Base-by-base conservation (phyloP, 2,113 vertebrate genomes). In the Percopsis transmontana region DNA sequence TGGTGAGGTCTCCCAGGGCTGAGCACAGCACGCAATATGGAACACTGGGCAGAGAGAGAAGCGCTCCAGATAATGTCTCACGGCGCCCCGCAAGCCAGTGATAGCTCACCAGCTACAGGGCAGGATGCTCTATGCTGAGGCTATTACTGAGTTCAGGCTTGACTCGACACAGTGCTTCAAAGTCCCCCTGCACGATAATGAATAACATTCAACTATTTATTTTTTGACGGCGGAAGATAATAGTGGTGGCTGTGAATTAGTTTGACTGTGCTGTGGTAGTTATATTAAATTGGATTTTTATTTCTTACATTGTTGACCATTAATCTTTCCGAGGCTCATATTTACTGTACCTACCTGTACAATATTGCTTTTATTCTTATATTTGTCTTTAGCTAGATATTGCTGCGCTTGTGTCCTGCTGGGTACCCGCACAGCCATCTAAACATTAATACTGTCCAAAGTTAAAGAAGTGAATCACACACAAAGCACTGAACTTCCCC, bases 1-100 rank as follows among this genome's bases (percentile, higher is more conserved):
- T 83, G 55, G 80, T 66, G 52, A 74, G 69, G 69, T 85, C 90
- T 90, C 86, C 58, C 74, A 66, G 77, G 90, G 77, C 70, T 81
- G 68, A 76, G 77, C 82, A 74, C 82, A 80, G 66, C 79, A 86
- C 72, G 62, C 66, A 85, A 79, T 72, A 84, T 83, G 84, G 79
- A 88, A 75, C 77, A 69, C 70, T 71, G 77, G 69, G 65, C 74
- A 76, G 68, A 69, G 78, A 74, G 47, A 72, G 68, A 85, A 70
- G 47, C 67, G 76, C 77, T 52, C 64, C 55, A 19, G 55, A 45
- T 57, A 39, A 74, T 82, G 66, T 80, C 39, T 44, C 53, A 24
- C 24, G 66, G 59, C 51, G 23, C 66, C 74, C 66, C 42, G 40
- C n/a, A 41, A 74, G 64, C 59, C 62, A 60, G 51, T 59, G 76